Evolutionary conservation across 1,140 invertebrate species (phyloP), one percentile per base, ranked within the genome.

Genomic region (Oreohelix idahoensis): DNA sequence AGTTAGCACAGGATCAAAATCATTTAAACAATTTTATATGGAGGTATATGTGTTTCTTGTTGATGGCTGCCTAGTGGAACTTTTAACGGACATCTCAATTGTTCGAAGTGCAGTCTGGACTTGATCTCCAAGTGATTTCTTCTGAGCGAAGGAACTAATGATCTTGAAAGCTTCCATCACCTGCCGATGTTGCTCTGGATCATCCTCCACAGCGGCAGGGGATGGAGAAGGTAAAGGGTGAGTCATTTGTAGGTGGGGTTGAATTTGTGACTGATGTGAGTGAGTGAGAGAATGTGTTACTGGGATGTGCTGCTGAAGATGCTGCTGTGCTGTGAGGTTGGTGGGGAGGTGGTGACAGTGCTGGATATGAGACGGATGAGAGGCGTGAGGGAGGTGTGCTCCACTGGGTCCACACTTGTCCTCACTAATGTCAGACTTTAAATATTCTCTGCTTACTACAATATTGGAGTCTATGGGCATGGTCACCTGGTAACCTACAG

Each of bases 131-230:
- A 82, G 51, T 1, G 80, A 82, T 29, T 58, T 74, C 71, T 75
- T 82, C 45, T 73, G 70, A 51, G 80, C 80, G 39, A 82, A 82
- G 0, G 69, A 74, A 51, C 63, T 82, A 45, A 82, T 75, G 26
- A 82, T 82, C 80, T 75, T 82, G n/a, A 82, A 58, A n/a, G 80
- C 80, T 29, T 82, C 80, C 71, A 82, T 73, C 70, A 82, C 70
- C 32, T 74, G 70, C 32, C 45, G 42, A 0, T 75, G 70, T 36
- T 82, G 80, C 20, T 82, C 80, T 39, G 70, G 15, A n/a, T 82
- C 80, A 26, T 82, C 80, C 0, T 82, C 80, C 32, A 71, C 11
- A 2, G 42, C 8, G 1, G 49, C n/a, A 74, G 80, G 80, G 4
- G 80, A 42, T 8, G 80, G 70, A 35, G 80, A 4, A 20, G 79